Conservation (phyloP, 2,888 invertebrate genomes). For the Embidobia sp. region DNA sequence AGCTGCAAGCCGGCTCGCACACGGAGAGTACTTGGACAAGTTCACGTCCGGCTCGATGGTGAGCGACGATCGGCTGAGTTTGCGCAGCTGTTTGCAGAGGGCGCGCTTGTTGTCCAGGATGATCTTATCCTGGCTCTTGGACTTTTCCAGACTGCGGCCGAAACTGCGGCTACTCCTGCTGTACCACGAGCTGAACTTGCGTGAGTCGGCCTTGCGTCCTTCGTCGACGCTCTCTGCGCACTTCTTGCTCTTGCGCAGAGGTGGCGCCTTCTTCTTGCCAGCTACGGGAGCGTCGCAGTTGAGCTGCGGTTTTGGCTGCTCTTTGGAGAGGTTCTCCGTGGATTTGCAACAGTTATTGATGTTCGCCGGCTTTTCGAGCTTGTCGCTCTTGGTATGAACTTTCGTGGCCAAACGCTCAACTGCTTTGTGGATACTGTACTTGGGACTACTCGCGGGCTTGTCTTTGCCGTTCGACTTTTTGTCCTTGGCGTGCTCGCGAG, state of each 20-base stretch:
- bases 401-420: neutral
- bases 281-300: slow-evolving; percentile 16
- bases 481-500: slow-evolving; percentile 6
- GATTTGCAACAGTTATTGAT: too few species aligned
- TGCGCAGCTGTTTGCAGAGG: slow-evolving; percentile 72
- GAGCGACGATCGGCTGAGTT: slow-evolving; percentile 75
- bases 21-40: slow-evolving; percentile 79
- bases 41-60: slow-evolving; percentile 76
- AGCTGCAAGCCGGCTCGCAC: slow-evolving; percentile 78
- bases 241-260: slow-evolving; percentile 31
- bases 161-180: slow-evolving; percentile 66
- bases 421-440: neutral
- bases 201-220: slow-evolving; percentile 52
- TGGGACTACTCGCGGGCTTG: slow-evolving; percentile 3
- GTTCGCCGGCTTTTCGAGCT: slow-evolving; percentile 61
- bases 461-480: slow-evolving; percentile 15
- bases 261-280: slow-evolving; percentile 28
- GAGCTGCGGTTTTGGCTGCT: slow-evolving; percentile 11
- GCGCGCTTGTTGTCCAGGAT: slow-evolving; percentile 67
- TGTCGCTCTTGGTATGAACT: slow-evolving; percentile 48
- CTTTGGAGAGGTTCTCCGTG: too few species aligned
- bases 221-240: slow-evolving; percentile 42
- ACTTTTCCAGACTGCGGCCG: slow-evolving; percentile 65
- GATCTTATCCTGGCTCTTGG: slow-evolving; percentile 66
- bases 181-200: slow-evolving; percentile 71